A percentile compares a stretch with the other conserved stretches of the same genome.
Evolutionary conservation across 2,888 invertebrate genomes (phyloP).

Genomic region (Drosophila picticornis): DNA sequence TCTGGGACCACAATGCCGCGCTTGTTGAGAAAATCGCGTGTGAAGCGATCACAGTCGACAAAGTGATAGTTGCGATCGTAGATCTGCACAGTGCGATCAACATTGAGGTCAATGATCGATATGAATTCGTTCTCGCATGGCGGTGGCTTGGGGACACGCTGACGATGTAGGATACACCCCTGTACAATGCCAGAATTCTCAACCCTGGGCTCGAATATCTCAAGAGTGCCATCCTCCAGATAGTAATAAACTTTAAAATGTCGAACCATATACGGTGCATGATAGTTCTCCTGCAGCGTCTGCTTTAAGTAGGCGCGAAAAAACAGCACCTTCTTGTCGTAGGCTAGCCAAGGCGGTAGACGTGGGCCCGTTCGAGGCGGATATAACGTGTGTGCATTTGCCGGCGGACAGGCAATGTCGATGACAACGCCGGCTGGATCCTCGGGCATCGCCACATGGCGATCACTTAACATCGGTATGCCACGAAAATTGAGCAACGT

Average conservation of each 20-base stretch:
- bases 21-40: slow-evolving; percentile 92
- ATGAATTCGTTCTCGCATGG: slow-evolving; percentile 91
- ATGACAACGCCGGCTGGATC: slow-evolving; percentile 85
- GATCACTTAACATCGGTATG: slow-evolving; percentile 88
- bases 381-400: slow-evolving; percentile 90
- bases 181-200: slow-evolving; percentile 94
- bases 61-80: slow-evolving; percentile 94
- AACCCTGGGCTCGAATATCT: slow-evolving; percentile 92
- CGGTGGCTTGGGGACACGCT: slow-evolving; percentile 91
- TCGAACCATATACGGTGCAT: slow-evolving; percentile 90
- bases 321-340: slow-evolving; percentile 91
- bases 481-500: slow-evolving; percentile 88
- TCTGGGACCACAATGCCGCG: slow-evolving; percentile 94
- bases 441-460: slow-evolving; percentile 85
- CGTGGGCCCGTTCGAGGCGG: slow-evolving; percentile 91
- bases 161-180: slow-evolving; percentile 92
- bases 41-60: slow-evolving; percentile 94
- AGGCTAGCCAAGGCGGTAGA: slow-evolving; percentile 94
- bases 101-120: slow-evolving; percentile 94
- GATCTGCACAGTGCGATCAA: slow-evolving; percentile 92
- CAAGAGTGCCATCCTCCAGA: slow-evolving; percentile 96
- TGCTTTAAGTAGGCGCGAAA: slow-evolving; percentile 85
- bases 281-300: slow-evolving; percentile 89
- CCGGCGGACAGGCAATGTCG: slow-evolving; percentile 85
- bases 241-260: slow-evolving; percentile 94